Evolutionary conservation across 2,888 invertebrate species (phyloP).

Genomic region (Xylophagus ater): DNA sequence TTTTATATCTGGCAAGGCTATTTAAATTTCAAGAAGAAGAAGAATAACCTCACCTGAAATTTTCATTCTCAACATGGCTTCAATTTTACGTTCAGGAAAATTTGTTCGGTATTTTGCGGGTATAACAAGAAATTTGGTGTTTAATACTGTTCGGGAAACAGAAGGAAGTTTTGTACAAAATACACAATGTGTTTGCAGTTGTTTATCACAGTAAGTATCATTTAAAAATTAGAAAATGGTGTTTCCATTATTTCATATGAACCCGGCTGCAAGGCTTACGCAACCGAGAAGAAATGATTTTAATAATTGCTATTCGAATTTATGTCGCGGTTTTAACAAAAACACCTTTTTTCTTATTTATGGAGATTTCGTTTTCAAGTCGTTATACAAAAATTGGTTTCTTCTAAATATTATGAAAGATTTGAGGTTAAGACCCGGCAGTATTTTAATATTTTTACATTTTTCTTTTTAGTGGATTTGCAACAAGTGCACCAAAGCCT

Average conservation of each 20-base stretch:
- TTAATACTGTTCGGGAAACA: constrained; percentile 53
- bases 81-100: constrained; percentile 53
- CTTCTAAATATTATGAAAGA: constrained; percentile 14
- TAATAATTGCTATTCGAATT: no score
- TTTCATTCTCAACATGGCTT: constrained; percentile 31
- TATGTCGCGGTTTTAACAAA: no score
- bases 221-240: no score
- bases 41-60: no score
- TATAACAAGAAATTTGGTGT: constrained; percentile 55
- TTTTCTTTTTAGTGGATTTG: constrained; percentile 42
- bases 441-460: not conserved
- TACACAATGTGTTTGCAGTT: constrained; percentile 42
- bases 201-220: constrained; percentile 40
- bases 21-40: no score
- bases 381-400: constrained; percentile 5
- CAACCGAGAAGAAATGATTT: constrained; percentile 19
- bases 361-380: constrained; percentile 15
- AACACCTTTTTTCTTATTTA: no score
- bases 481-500: constrained; percentile 45
- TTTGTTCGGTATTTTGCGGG: constrained; percentile 62
- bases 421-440: no score
- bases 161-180: constrained; percentile 47
- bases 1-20: no score
- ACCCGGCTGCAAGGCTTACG: constrained; percentile 23
- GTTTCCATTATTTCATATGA: no score